Conservation (phyloP, 2,113 vertebrate species). For the Natator depressus region DNA sequence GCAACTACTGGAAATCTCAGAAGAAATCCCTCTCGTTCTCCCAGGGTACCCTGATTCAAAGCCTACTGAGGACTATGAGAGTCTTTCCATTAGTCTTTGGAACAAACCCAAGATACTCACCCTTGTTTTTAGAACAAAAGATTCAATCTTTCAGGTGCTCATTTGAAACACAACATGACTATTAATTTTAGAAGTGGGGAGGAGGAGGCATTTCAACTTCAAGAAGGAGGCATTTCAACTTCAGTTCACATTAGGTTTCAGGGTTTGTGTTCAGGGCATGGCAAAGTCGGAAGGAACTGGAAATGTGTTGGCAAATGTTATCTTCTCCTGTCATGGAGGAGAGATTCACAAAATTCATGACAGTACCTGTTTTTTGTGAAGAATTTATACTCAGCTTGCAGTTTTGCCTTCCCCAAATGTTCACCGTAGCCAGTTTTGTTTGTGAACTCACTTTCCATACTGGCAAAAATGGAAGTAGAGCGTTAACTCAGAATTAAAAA, state of each 20-base stretch:
- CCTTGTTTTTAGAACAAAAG: conserved; percentile 1
- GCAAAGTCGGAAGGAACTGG: background rate
- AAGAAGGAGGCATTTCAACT: conserved; percentile 1
- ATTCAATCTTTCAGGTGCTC: background rate
- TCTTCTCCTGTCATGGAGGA: background rate
- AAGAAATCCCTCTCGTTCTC: background rate
- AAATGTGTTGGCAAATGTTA: background rate
- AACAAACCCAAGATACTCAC: conserved; percentile 25
- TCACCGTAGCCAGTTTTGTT: background rate
- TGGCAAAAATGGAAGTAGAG: conserved; percentile 9
- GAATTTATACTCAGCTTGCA: background rate
- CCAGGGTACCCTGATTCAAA: conserved; percentile 19
- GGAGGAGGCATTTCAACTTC: background rate
- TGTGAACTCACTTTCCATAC: background rate
- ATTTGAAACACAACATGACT: conserved; percentile 15
- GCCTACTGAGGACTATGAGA: conserved; percentile 45
- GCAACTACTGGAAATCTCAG: background rate
- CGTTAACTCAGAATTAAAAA: background rate
- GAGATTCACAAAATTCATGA: background rate
- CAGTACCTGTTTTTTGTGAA: background rate
- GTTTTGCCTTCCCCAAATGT: background rate
- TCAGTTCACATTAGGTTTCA: conserved; percentile 3
- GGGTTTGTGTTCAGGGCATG: background rate
- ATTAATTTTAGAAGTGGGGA: conserved; percentile 25
- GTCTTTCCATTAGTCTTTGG: conserved; percentile 10